Evolutionary conservation across 1,140 invertebrate genomes (phyloP), one percentile per base, ranked within the genome.

Genomic region (Bombus fervidus): DNA sequence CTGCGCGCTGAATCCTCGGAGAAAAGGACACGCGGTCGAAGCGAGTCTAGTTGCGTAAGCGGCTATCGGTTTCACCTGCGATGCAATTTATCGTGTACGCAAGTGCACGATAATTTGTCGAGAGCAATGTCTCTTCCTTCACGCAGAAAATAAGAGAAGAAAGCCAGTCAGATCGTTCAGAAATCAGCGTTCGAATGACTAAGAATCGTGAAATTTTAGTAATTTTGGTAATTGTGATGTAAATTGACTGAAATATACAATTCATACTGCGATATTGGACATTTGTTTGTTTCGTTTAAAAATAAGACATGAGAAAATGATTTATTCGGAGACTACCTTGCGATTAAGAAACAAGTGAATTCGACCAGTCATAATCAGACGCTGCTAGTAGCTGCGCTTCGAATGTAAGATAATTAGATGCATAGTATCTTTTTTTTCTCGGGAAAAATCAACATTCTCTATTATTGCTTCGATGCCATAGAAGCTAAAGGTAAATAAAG

Each of bases 51-150:
- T 89, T 89, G 80, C 88, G 8, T 72, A 89, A 89, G 59, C 66
- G 31, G 18, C 62, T 86, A 88, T 86, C 69, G 75, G 72, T 86
- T 89, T 89, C 76, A 89, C 57, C 37, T 10, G 71, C 76, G 31
- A n/a, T 25, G 13, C 31, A 31, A 59, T 41, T 47, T 64, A 86
- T 34, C 71, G 41, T 18, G 8, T 43, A 75, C 53, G 57, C 83
- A 66, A 88, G 43, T 72, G 88, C 66, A 18, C n/a, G n/a, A 80
- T 86, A 88, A 89, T 62, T 89, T 79, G 69, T 83, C 59, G 71
- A 47, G 73, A 34, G 59, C 82, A 87, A 81, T 85, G 82, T 87
- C 73, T 89, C 43, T 18, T 47, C 9, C 10, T 62, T n/a, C 28
- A 22, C n/a, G 57, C 22, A 39, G 59, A 53, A 37, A 37, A 74